A percentile compares a stretch with the other conserved stretches of the same genome.
Conservation (phyloP, 2,888 invertebrate genomes). For the Apamea monoglypha region DNA sequence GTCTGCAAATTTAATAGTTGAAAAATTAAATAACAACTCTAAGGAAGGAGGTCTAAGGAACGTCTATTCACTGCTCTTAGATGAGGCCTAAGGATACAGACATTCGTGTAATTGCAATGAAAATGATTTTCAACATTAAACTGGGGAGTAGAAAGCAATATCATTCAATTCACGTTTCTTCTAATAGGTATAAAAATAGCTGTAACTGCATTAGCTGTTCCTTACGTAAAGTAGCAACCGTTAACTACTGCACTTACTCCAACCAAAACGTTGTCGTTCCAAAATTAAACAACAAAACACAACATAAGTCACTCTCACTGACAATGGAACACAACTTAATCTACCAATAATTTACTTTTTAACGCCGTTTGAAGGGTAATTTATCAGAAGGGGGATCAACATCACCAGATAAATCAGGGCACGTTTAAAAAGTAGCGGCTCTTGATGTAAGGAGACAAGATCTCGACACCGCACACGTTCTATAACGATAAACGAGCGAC, state of each 20-base stretch:
- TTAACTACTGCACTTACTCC: slow-evolving; percentile 23
- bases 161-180: background rate
- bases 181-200: background rate
- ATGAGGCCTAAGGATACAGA: background rate
- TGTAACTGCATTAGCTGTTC: background rate
- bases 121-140: background rate
- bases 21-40: no score
- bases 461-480: slow-evolving; percentile 74
- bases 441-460: slow-evolving; percentile 83
- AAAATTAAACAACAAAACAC: slow-evolving; percentile 56
- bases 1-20: no score
- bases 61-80: background rate
- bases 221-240: background rate
- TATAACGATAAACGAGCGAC: slow-evolving; percentile 73
- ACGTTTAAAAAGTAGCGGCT: slow-evolving; percentile 77
- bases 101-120: background rate
- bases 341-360: slow-evolving; percentile 63
- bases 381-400: slow-evolving; percentile 77
- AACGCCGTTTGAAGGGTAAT: slow-evolving; percentile 68
- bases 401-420: slow-evolving; percentile 77
- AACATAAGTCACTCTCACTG: slow-evolving; percentile 45
- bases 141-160: background rate
- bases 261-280: slow-evolving; percentile 19
- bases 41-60: background rate
- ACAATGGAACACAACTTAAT: slow-evolving; percentile 62